Conservation (phyloP, 2,888 invertebrate species). For the Molanna angustata region DNA sequence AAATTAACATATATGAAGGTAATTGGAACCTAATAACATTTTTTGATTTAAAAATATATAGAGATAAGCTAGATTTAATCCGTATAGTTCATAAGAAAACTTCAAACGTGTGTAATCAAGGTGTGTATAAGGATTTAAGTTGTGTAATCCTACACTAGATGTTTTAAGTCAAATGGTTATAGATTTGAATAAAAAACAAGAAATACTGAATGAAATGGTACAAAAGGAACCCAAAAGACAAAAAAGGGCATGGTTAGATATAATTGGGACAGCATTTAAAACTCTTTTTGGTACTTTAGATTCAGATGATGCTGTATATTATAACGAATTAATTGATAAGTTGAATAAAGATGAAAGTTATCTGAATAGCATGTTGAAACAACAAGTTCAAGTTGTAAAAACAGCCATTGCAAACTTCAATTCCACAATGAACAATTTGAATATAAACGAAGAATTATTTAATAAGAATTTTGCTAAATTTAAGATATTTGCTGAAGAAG, state of each 20-base stretch:
- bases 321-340: conserved; percentile 27
- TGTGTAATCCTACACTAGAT: neutral
- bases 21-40: neutral
- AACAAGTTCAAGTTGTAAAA: conserved; percentile 31
- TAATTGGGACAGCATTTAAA: conserved; percentile 13
- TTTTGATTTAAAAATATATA: neutral
- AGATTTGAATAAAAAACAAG: too few relatives aligned
- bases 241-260: conserved; percentile 13
- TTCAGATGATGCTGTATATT: conserved; percentile 25
- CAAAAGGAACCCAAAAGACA: neutral
- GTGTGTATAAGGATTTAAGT: neutral
- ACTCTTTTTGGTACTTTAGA: conserved; percentile 10
- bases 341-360: conserved; percentile 27
- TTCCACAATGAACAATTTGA: conserved; percentile 25
- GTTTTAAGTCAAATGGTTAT: neutral
- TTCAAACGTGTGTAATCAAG: neutral
- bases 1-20: neutral
- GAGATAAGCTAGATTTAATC: neutral
- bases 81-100: neutral
- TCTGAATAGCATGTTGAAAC: conserved; percentile 25
- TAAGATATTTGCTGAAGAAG: conserved; percentile 20
- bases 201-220: too few relatives aligned
- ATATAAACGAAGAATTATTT: conserved; percentile 29
- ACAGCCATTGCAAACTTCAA: conserved; percentile 31
- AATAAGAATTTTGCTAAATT: conserved; percentile 28